These are phyloP conservation scores for Ophiodon elongatus DNA, from an alignment of 2,113 vertebrate species.

Conservation along the genomic window DNA sequence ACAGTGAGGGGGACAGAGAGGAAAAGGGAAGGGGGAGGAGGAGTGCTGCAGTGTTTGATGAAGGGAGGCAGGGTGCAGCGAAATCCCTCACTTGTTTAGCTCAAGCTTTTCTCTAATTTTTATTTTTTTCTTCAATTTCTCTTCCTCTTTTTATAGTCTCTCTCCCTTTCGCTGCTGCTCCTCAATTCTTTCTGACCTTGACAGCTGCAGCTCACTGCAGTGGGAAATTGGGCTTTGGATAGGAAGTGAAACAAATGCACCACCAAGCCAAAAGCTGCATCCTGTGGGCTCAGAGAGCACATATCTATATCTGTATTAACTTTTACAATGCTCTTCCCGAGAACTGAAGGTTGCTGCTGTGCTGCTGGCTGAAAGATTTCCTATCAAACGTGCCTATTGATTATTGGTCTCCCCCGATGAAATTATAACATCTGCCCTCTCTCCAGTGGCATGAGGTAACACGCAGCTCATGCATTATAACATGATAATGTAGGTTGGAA, in stretches of 20 bases:
- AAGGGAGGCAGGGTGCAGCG: neutral
- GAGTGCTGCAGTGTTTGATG: constrained; percentile 49
- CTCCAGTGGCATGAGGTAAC: constrained; percentile 29
- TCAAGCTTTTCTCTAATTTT: constrained; percentile 2
- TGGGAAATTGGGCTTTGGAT: constrained; percentile 33
- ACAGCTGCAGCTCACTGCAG: constrained; percentile 58
- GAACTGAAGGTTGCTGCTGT: constrained; percentile 35
- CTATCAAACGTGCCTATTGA: constrained; percentile 47
- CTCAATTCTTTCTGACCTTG: constrained; percentile 63
- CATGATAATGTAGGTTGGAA: constrained; percentile 21
- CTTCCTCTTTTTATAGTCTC: constrained; percentile 10
- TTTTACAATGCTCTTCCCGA: constrained; percentile 3
- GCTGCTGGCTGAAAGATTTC: constrained; percentile 4
- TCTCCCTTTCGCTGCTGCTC: constrained; percentile 16
- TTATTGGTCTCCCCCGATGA: constrained; percentile 43
- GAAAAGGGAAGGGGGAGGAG: neutral
- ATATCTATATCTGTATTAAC: constrained; percentile 25
- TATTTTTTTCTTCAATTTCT: constrained; percentile 6
- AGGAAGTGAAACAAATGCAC: constrained; percentile 39
- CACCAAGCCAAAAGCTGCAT: constrained; percentile 45
- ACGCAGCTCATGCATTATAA: constrained; percentile 38
- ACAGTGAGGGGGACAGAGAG: constrained; percentile 25
- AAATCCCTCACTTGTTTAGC: constrained; percentile 41
- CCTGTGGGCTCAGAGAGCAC: constrained; percentile 33
- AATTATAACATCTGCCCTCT: constrained; percentile 33